Base-by-base conservation (phyloP, 2,797 vertebrate species). In the Dallia pectoralis region DNA sequence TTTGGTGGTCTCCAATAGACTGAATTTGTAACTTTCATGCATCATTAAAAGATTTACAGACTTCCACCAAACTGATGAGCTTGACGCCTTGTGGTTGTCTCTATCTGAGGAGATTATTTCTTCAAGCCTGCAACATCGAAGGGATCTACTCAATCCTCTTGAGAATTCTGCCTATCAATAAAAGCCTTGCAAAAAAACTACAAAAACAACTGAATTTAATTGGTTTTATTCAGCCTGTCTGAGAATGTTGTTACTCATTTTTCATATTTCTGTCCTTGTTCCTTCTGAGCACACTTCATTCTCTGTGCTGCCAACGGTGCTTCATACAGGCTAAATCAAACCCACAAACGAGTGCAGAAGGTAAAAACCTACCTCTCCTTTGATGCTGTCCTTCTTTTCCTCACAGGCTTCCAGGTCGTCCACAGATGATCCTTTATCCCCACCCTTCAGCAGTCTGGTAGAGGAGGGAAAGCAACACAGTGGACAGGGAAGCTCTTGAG, bases 381-480 rank as follows among this genome's bases (percentile, higher is more conserved):
- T 88, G 65, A 67, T 79, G 70, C 25, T n/a, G 30, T 75, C 5
- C 53, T 91, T 86, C 44, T 89, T 88, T 18, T 91, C 80, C 56
- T 80, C 73, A 29, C 44, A 68, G 61, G 79, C 51, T 16, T 86
- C 77, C 29, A 74, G 81, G 14, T 87, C 81, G 44, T 83, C 75
- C 69, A 36, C 82, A 44, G 78, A 76, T 69, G n/a, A 27, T 33
- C 71, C 82, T 70, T 84, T 81, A 22, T 71, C 83, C 48, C 22
- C 69, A 7, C 22, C 22, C 16, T 69, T 90, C 85, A 93, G 82
- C 72, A 93, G 80, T 81, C 93, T 94, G 83, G 71, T 27, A 77
- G 48, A 51, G 29, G 32, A 30, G 15, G 12, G 59, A 36, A n/a
- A 67, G 72, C 59, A 25, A 44, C 22, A 30, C 14, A 11, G n/a